Percentiles rank a stretch among this genome's conserved stretches.
phyloP scores from a whole-genome alignment of 2,113 vertebrate species.

The Myiagra hebetior region DNA sequence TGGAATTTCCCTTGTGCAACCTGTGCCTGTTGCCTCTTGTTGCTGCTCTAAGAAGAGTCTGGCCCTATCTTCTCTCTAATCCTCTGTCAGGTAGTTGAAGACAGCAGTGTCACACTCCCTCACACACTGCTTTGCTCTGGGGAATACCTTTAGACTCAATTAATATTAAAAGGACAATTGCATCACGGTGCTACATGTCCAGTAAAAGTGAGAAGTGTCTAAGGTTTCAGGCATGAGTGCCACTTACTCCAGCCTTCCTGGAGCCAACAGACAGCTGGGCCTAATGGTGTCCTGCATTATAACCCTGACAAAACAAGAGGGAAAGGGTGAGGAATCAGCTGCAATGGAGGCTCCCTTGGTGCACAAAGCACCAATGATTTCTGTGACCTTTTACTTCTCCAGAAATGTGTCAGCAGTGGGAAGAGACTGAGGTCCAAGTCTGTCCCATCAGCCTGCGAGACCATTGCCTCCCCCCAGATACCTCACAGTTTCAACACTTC shows the following conservation, averaged over 20 bases:
- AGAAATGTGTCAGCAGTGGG: constrained; percentile 46
- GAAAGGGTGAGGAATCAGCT: neutral
- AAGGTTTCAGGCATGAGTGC: neutral
- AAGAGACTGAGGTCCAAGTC: constrained; percentile 78
- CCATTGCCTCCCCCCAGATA: constrained; percentile 53
- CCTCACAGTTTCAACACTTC: constrained; percentile 69
- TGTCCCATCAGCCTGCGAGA: constrained; percentile 75
- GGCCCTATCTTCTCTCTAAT: neutral
- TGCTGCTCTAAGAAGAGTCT: neutral
- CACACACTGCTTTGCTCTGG: neutral
- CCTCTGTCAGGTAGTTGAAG: neutral
- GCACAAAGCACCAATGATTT: neutral
- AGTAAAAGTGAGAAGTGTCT: neutral
- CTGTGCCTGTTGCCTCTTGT: neutral
- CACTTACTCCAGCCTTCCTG: neutral
- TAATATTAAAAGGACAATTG: neutral
- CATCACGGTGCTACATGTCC: neutral
- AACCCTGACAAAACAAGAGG: neutral
- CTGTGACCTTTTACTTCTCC: neutral
- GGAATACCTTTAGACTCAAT: neutral
- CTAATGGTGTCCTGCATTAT: neutral
- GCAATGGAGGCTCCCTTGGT: neutral
- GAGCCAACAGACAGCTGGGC: neutral
- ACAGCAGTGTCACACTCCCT: neutral
- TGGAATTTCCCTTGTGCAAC: neutral